Base-by-base conservation (phyloP, 1,140 invertebrate species). In the Tetramorium simillimum region DNA sequence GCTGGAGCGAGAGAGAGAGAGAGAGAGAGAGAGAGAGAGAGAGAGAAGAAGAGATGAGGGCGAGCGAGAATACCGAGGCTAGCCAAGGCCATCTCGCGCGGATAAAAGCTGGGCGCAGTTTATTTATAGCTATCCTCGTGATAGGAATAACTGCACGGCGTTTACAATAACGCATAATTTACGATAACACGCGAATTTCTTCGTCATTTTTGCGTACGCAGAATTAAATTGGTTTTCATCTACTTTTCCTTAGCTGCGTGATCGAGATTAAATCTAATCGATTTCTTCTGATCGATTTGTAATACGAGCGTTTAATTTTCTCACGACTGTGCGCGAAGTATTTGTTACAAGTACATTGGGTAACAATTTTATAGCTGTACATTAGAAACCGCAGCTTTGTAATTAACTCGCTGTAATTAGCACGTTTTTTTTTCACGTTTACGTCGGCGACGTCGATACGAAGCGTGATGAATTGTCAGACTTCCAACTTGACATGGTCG, bases 391-490 rank as follows among this genome's bases (percentile, higher is more conserved):
- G 33, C 49, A 33, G 49, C 16, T 33, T 33, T 70, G 37, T 40
- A 81, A 81, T 81, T 70, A 81, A 43, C 56, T 62, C 28, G 18
- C 49, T 56, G 84, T 56, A 81, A 70, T 85, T 63, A 49, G 21
- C 3, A n/a, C 24, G 65, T 76, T 69, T 88, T n/a, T n/a, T 88
- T 88, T 76, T 76, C 67, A 60, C 78, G 69, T 81, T 85, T 65
- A 76, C 86, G 24, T 24, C 28, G 49, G n/a, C 43, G 28, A 40
- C 18, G 46, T 63, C 40, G 78, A 37, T 33, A 6, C 37, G 77
- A 84, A 49, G 77, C 86, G 53, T 75, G 91, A 91, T 90, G 86
- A 91, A 92, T 91, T 60, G 88, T 58, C 73, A 40, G 73, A 85
- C 82, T 88, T 90, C 87, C 89, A 78, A 85, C 86, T 84, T 43